These are phyloP conservation scores for Microchrysa polita DNA, from an alignment of 2,888 invertebrate species.

Conservation along the genomic window DNA sequence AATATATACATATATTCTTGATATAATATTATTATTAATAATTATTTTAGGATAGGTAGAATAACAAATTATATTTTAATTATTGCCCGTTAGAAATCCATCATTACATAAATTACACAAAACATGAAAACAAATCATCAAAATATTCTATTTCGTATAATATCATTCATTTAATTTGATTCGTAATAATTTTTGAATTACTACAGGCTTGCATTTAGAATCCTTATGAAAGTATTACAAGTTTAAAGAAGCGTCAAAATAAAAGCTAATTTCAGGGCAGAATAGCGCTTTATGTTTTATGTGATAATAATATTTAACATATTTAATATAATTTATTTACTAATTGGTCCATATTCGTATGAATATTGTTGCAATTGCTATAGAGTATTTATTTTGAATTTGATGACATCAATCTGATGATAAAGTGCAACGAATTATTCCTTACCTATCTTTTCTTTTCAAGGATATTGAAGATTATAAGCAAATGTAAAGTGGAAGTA, in stretches of 20 bases:
- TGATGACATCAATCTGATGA: neutral
- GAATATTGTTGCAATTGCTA: constrained; percentile 21
- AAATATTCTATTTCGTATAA: neutral
- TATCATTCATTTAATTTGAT: constrained; percentile 7
- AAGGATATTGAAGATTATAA: neutral
- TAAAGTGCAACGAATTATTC: constrained; percentile 36
- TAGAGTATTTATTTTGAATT: neutral
- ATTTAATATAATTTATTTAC: constrained; percentile 20
- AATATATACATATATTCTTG: constrained; percentile 49
- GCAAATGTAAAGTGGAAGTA: neutral
- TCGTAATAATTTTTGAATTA: constrained; percentile 1
- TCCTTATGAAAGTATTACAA: neutral
- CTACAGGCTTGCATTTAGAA: neutral
- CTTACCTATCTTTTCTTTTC: neutral
- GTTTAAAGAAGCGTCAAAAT: neutral
- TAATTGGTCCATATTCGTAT: too few relatives aligned
- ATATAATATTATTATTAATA: constrained; percentile 50
- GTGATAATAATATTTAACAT: constrained; percentile 24
- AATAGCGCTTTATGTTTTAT: constrained; percentile 39
- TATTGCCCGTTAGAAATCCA: constrained; percentile 40
- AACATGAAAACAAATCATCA: too few relatives aligned
- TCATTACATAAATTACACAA: constrained; percentile 26
- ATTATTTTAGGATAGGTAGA: constrained; percentile 53
- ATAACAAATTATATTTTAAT: constrained; percentile 53
- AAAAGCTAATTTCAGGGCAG: constrained; percentile 18